Conservation (phyloP, 2,888 invertebrate species). For the Heteropelma amictum region DNA sequence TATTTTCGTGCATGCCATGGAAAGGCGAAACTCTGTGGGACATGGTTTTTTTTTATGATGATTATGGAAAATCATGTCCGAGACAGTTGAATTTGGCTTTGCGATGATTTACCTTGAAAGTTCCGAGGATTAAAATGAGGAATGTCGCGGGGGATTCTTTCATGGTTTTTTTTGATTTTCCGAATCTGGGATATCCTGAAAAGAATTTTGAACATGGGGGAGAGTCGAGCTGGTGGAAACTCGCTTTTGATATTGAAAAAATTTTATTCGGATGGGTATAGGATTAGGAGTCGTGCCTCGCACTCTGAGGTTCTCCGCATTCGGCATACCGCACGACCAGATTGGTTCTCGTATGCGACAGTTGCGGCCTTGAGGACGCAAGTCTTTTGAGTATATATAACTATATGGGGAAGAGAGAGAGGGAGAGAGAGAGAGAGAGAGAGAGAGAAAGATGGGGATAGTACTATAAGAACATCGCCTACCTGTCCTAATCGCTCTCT, state of each 20-base stretch:
- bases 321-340: slow-evolving; percentile 9
- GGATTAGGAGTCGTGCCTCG: slow-evolving; percentile 33
- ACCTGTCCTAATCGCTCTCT: slow-evolving; percentile 62
- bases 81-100: no score
- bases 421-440: background rate
- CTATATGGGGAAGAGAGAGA: background rate
- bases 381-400: slow-evolving; percentile 32
- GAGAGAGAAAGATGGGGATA: slow-evolving; percentile 13
- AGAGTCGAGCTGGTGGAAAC: background rate
- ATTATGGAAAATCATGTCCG: no score
- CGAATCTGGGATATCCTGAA: no score
- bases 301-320: slow-evolving; percentile 5
- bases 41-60: no score
- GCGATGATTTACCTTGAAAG: no score
- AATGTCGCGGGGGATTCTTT: no score
- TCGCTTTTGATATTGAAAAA: background rate
- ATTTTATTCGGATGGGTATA: slow-evolving; percentile 5
- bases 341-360: slow-evolving; percentile 23
- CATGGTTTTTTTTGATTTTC: no score
- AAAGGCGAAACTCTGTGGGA: no score
- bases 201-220: background rate
- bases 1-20: no score
- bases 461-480: slow-evolving; percentile 57
- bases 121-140: no score
- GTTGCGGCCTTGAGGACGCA: slow-evolving; percentile 54